A percentile compares a stretch with the other conserved stretches of the same genome.
Evolutionary conservation across 2,113 vertebrate species (phyloP).

Genomic region (Sander vitreus): DNA sequence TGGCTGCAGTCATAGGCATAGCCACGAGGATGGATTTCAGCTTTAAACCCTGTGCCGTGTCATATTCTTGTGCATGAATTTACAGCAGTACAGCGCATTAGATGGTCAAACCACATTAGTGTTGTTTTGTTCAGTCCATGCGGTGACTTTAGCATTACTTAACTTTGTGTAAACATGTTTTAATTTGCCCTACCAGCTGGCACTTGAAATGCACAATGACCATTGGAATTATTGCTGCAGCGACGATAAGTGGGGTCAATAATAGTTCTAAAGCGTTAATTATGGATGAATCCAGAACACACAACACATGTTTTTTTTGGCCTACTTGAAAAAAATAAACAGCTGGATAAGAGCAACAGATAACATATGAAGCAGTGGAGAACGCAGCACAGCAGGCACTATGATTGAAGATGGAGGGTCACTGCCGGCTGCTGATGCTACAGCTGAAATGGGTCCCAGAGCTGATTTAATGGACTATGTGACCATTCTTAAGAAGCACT

Average conservation of each 20-base stretch:
- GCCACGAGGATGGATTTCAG: background rate
- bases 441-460: background rate
- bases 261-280: background rate
- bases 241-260: background rate
- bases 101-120: background rate
- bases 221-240: background rate
- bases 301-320: background rate
- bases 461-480: conserved; percentile 1
- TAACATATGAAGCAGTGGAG: background rate
- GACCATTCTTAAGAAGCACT: background rate
- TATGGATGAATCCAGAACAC: background rate
- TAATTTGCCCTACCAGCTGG: background rate
- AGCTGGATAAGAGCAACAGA: background rate
- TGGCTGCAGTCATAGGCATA: too few relatives aligned
- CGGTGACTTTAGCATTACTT: background rate
- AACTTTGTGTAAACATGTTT: background rate
- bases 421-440: background rate
- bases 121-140: background rate
- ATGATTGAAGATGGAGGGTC: background rate
- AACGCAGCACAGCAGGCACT: conserved; percentile 1
- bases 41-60: background rate
- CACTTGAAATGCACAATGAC: background rate
- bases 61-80: background rate
- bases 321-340: background rate
- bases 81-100: background rate